These are phyloP conservation scores for Epirrhoe tristata DNA, from an alignment of 2,888 invertebrate species.

Conservation along the genomic window DNA sequence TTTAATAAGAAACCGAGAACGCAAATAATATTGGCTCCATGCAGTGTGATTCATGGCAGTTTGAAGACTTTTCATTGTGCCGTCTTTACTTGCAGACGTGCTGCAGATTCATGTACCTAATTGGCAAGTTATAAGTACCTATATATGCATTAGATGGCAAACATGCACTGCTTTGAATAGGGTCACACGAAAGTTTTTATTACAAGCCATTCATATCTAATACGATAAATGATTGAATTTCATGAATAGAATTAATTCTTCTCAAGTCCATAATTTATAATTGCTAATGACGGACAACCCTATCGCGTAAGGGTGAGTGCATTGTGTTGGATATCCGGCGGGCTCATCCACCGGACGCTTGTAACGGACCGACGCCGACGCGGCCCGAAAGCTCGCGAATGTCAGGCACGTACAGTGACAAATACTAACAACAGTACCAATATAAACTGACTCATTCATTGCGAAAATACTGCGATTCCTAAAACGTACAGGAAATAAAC, in stretches of 20 bases:
- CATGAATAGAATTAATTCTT: too few relatives aligned
- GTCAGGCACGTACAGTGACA: conserved; percentile 45
- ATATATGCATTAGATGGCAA: too few relatives aligned
- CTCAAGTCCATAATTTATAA: background rate
- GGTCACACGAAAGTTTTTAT: too few relatives aligned
- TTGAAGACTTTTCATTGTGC: background rate
- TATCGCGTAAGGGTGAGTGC: conserved; percentile 55
- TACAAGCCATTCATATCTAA: too few relatives aligned
- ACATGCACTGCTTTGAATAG: too few relatives aligned
- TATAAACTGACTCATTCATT: conserved; percentile 36
- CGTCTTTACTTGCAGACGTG: background rate
- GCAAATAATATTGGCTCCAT: background rate
- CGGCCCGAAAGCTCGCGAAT: conserved; percentile 61
- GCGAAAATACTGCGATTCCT: conserved; percentile 34
- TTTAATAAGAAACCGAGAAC: conserved; percentile 8
- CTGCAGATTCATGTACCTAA: too few relatives aligned
- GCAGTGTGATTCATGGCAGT: background rate
- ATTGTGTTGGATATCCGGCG: conserved; percentile 69
- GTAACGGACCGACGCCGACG: conserved; percentile 62
- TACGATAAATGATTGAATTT: too few relatives aligned
- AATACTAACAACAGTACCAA: conserved; percentile 44
- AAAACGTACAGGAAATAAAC: conserved; percentile 32
- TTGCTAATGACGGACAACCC: background rate
- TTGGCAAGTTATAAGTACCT: too few relatives aligned
- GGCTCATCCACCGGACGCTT: conserved; percentile 73